Evolutionary conservation across 2,113 vertebrate species (phyloP).

Genomic region (Chionomys nivalis): DNA sequence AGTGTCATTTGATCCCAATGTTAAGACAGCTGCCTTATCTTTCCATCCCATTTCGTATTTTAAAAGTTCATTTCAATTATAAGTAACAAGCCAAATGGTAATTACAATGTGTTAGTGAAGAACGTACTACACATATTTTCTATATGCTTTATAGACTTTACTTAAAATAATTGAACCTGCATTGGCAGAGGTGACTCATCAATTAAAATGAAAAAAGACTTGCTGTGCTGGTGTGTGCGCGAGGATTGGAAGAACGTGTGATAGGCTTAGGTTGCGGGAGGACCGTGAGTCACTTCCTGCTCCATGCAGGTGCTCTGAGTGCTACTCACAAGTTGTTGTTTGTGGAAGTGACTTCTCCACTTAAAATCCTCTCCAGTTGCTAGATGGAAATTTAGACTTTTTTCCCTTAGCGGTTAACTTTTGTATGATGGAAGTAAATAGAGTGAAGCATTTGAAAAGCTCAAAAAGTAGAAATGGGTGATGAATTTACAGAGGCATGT

Average conservation of each 20-base stretch:
- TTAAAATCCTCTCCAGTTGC: background rate
- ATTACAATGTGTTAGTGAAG: background rate
- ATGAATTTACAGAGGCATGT: background rate
- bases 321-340: background rate
- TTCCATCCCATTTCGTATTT: background rate
- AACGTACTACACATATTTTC: background rate
- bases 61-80: background rate
- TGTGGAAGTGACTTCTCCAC: background rate
- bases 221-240: background rate
- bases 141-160: background rate
- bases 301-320: background rate
- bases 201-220: background rate
- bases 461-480: background rate
- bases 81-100: background rate
- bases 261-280: background rate
- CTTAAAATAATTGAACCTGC: background rate
- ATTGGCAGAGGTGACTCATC: background rate
- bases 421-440: background rate
- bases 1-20: background rate
- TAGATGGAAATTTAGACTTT: background rate
- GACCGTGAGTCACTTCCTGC: background rate
- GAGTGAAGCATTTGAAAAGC: background rate
- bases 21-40: constrained; percentile 37
- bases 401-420: background rate
- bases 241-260: background rate